Evolutionary conservation across 2,888 invertebrate species (phyloP).

Genomic region (Thereva unica): DNA sequence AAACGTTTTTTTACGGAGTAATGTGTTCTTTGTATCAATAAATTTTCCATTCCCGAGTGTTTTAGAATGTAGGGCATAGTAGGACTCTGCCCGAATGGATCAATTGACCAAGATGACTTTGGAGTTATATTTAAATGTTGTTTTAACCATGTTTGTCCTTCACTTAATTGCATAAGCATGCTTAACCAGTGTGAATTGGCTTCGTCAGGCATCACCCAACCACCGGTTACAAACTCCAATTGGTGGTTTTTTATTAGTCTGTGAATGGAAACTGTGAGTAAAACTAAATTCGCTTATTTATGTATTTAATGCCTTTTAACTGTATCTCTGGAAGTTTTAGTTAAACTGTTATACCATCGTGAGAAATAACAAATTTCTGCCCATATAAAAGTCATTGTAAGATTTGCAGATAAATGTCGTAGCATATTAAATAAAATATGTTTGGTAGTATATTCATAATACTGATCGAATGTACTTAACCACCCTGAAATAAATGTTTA

Average conservation of each 20-base stretch:
- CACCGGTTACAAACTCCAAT: conserved; percentile 95
- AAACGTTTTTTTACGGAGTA: conserved; percentile 94
- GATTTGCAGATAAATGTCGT: conserved; percentile 68
- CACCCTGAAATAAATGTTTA: conserved; percentile 67
- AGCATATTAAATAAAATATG: conserved; percentile 92
- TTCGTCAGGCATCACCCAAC: conserved; percentile 99
- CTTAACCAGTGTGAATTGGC: conserved; percentile 93
- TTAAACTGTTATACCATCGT: conserved; percentile 86
- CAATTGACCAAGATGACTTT: conserved; percentile 85
- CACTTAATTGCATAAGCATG: conserved; percentile 85
- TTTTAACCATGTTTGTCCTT: conserved; percentile 94
- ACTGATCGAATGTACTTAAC: conserved; percentile 95
- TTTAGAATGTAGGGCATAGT: conserved; percentile 83
- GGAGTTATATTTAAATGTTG: conserved; percentile 79
- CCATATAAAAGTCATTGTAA: conserved; percentile 92
- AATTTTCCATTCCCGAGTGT: conserved; percentile 77
- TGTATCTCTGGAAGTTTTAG: conserved; percentile 61
- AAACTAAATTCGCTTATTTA: conserved; percentile 21
- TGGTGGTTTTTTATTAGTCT: conserved; percentile 81
- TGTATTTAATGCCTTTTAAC: conserved; percentile 33
- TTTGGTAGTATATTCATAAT: conserved; percentile 85
- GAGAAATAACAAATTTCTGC: conserved; percentile 95
- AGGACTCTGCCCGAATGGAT: conserved; percentile 91
- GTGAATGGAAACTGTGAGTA: conserved; percentile 61
- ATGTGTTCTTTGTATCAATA: conserved; percentile 88